Evolutionary conservation across 1,140 invertebrate genomes (phyloP), one percentile per base, ranked within the genome.

Genomic region (Coelopa frigida): DNA sequence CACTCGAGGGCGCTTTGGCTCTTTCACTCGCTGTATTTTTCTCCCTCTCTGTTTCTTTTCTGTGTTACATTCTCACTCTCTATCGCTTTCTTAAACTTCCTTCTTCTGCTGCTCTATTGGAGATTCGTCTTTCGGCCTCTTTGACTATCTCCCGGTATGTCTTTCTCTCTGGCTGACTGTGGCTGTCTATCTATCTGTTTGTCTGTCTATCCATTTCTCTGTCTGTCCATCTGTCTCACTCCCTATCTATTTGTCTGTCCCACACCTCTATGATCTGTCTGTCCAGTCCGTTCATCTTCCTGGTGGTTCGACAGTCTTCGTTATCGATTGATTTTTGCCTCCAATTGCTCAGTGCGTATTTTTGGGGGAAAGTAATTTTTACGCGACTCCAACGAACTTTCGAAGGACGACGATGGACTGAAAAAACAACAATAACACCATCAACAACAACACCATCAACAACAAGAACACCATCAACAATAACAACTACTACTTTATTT

Each of bases 251-350:
- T n/a, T n/a, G n/a, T n/a, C n/a, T n/a, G n/a, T n/a, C n/a, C n/a
- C n/a, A n/a, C n/a, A n/a, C n/a, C n/a, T n/a, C n/a, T n/a, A n/a
- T n/a, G n/a, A n/a, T n/a, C n/a, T n/a, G n/a, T n/a, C n/a, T n/a
- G n/a, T n/a, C n/a, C n/a, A n/a, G n/a, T n/a, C n/a, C n/a, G n/a
- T n/a, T n/a, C n/a, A n/a, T n/a, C n/a, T n/a, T n/a, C n/a, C n/a
- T n/a, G n/a, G n/a, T n/a, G n/a, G n/a, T n/a, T n/a, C n/a, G n/a
- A 21, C 23, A 42, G 37, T 41, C 24, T 12, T 21, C 12, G 38
- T 50, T 62, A 65, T 65, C 62, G 62, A 65, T 65, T 65, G 59
- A 65, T 65, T 65, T 65, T 54, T 65, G 62, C 57, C 60, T 53
- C 48, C 49, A 32, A 27, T 17, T 39, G 32, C 32, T 23, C 29